These are phyloP conservation scores for Cynaeus angustus DNA, from an alignment of 2,888 invertebrate genomes.

Conservation along the genomic window DNA sequence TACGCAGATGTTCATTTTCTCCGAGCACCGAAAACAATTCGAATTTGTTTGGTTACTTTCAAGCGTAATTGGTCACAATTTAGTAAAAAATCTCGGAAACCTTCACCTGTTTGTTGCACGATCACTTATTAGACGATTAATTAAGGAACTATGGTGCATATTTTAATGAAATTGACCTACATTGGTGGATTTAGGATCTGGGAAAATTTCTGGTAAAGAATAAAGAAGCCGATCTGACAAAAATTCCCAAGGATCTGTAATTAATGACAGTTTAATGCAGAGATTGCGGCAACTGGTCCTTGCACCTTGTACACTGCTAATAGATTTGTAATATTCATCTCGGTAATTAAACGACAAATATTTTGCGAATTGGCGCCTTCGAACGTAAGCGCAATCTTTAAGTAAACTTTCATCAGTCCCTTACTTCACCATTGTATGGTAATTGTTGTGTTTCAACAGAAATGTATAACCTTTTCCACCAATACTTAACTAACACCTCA, in stretches of 20 bases:
- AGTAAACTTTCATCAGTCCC: slow-evolving; percentile 36
- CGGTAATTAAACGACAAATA: slow-evolving; percentile 32
- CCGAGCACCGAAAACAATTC: slow-evolving; percentile 20
- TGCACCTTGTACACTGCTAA: slow-evolving; percentile 34
- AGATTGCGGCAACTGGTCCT: slow-evolving; percentile 37
- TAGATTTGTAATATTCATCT: slow-evolving; percentile 5
- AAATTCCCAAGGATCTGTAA: slow-evolving; percentile 45
- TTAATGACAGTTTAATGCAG: slow-evolving; percentile 37
- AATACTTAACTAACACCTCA: slow-evolving; percentile 37
- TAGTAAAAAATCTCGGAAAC: slow-evolving; percentile 20
- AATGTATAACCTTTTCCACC: slow-evolving; percentile 33
- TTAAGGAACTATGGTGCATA: slow-evolving; percentile 32
- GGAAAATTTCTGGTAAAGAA: slow-evolving; percentile 37
- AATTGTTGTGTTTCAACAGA: slow-evolving; percentile 34
- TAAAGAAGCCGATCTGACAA: slow-evolving; percentile 31
- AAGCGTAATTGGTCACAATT: neutral
- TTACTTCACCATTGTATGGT: slow-evolving; percentile 38
- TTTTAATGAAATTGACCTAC: slow-evolving; percentile 43
- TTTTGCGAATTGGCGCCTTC: slow-evolving; percentile 26
- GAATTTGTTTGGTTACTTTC: slow-evolving; percentile 15
- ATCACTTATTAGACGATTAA: slow-evolving; percentile 28
- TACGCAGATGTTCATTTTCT: slow-evolving; percentile 40
- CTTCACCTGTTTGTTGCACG: slow-evolving; percentile 31
- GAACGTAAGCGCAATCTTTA: slow-evolving; percentile 9
- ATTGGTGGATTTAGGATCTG: slow-evolving; percentile 39